phyloP scores from a whole-genome alignment of 2,888 invertebrate genomes.

The Helicoverpa assulta region DNA sequence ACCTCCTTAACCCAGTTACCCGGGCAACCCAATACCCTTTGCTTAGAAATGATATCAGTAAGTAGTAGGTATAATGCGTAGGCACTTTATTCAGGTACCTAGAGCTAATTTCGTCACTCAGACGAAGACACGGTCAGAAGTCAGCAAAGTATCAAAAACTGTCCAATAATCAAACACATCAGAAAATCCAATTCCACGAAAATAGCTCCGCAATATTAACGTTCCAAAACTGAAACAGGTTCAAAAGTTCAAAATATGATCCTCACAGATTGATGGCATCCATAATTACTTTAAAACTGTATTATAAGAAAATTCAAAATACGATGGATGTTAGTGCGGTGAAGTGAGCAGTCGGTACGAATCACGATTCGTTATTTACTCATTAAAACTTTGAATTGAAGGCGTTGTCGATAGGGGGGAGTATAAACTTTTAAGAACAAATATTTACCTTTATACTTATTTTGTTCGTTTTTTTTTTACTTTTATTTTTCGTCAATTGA shows the following conservation, averaged over 20 bases:
- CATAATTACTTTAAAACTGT: constrained; percentile 62
- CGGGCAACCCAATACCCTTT: no score
- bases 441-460: constrained; percentile 70
- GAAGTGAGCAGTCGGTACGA: constrained; percentile 79
- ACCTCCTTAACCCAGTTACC: no score
- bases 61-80: no score
- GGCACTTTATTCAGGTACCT: no score
- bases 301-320: constrained; percentile 57
- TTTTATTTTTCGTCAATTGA: not conserved
- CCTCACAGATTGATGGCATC: constrained; percentile 43
- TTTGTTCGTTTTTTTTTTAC: constrained; percentile 30
- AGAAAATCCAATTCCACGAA: constrained; percentile 14
- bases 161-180: not conserved
- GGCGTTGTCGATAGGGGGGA: constrained; percentile 73
- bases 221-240: constrained; percentile 20
- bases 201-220: constrained; percentile 11
- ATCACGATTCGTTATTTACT: constrained; percentile 85
- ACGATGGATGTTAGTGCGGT: constrained; percentile 62
- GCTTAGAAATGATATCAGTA: no score
- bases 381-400: constrained; percentile 86
- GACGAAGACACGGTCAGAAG: no score
- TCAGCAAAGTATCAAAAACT: not conserved
- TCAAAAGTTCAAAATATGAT: constrained; percentile 56
- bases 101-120: no score
- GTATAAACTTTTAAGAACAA: constrained; percentile 78